phyloP scores from a whole-genome alignment of 2,797 vertebrate genomes.

The Arnoldichthys spilopterus region DNA sequence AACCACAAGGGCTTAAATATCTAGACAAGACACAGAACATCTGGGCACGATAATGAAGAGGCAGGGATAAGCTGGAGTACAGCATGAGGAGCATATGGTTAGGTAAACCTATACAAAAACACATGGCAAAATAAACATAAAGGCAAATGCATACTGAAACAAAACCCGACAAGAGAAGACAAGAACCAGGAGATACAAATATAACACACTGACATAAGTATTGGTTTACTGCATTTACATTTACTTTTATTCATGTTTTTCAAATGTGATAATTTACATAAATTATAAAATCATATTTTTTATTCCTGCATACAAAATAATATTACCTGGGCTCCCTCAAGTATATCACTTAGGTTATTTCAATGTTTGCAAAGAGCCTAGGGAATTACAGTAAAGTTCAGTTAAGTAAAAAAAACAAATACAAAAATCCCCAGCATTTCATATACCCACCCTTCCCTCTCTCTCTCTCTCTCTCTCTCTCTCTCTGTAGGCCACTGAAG shows the following conservation, averaged over 20 bases:
- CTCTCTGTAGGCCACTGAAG: slow-evolving; percentile 49
- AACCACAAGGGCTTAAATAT: too few species aligned
- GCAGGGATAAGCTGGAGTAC: too few species aligned
- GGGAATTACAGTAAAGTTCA: background rate
- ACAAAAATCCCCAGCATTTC: too few species aligned
- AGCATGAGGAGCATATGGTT: too few species aligned
- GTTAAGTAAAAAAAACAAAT: background rate
- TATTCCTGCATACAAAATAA: background rate
- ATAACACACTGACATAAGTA: too few species aligned
- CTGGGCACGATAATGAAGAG: too few species aligned
- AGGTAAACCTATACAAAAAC: too few species aligned
- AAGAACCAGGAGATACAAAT: too few species aligned
- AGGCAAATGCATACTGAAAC: too few species aligned
- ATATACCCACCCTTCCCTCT: background rate
- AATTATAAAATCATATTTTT: background rate
- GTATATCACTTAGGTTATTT: background rate
- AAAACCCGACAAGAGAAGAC: too few species aligned
- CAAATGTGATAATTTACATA: background rate
- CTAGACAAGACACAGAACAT: too few species aligned
- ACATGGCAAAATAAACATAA: too few species aligned
- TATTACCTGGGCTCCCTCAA: background rate
- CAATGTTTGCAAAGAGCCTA: background rate
- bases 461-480: slow-evolving; percentile 11
- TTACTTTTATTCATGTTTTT: background rate
- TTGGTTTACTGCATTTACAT: background rate